A percentile compares a stretch with the other conserved stretches of the same genome.
Evolutionary conservation across 1,140 invertebrate genomes (phyloP).

Genomic region (Panagrolaimus sp.): DNA sequence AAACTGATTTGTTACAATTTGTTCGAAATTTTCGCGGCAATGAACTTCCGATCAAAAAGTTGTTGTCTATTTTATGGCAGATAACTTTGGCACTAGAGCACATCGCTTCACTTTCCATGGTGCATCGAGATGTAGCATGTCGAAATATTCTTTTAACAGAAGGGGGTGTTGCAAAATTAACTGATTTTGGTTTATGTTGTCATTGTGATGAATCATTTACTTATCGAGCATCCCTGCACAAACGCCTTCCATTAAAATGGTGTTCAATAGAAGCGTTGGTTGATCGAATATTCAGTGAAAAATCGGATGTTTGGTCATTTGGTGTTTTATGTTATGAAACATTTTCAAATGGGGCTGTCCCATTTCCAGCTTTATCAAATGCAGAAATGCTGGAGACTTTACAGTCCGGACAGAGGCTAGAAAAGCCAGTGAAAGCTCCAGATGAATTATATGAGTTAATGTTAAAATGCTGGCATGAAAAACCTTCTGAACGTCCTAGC

Average conservation of each 20-base stretch:
- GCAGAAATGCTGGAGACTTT: not conserved
- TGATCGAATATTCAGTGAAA: not conserved
- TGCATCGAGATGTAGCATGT: constrained; percentile 3
- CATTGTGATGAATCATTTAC: constrained; percentile 1
- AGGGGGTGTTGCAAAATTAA: not conserved
- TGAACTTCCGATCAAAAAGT: not conserved
- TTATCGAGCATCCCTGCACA: not conserved
- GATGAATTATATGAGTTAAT: not conserved
- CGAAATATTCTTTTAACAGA: constrained; percentile 4
- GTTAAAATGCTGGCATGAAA: not conserved
- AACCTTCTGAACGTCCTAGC: not conserved
- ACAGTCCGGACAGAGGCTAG: not conserved
- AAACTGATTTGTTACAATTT: constrained; percentile 5
- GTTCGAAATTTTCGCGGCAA: not conserved
- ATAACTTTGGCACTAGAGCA: not conserved
- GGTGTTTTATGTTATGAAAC: not conserved
- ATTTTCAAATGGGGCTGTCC: not conserved
- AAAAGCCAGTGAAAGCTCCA: not conserved
- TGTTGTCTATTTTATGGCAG: not conserved
- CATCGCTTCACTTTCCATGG: not conserved
- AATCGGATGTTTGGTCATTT: constrained; percentile 1
- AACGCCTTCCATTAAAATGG: constrained; percentile 4
- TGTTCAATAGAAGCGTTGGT: not conserved
- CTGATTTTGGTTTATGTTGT: constrained; percentile 4
- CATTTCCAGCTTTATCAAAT: not conserved